These are phyloP conservation scores for Tetheella fluctuosa DNA, from an alignment of 2,888 invertebrate species.

Conservation along the genomic window DNA sequence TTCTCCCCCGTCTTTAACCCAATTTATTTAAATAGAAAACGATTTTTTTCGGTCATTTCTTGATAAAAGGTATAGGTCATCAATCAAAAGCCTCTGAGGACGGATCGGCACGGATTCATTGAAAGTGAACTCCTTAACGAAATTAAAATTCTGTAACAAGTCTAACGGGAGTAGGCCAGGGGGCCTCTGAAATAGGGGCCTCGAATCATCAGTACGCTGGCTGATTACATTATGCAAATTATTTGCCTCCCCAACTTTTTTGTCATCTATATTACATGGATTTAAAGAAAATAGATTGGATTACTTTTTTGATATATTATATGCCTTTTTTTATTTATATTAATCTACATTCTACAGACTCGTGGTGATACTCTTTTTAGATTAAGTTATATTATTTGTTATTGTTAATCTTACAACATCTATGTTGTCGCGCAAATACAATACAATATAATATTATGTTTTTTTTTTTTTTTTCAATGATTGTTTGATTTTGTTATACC, in stretches of 20 bases:
- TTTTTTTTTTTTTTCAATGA: no score
- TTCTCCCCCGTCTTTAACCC: no score
- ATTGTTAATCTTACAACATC: no score
- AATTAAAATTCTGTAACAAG: constrained; percentile 59
- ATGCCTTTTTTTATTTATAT: neutral
- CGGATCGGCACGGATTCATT: constrained; percentile 37
- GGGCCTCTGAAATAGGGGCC: constrained; percentile 21
- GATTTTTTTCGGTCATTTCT: constrained; percentile 32
- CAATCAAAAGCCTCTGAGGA: constrained; percentile 40
- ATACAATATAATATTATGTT: no score
- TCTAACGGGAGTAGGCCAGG: constrained; percentile 1
- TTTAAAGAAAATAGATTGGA: constrained; percentile 36
- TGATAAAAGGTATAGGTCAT: constrained; percentile 36
- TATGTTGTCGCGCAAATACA: no score
- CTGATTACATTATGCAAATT: constrained; percentile 80
- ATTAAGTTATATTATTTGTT: no score
- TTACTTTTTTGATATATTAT: neutral
- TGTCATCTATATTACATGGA: constrained; percentile 65
- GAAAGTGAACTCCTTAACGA: constrained; percentile 60
- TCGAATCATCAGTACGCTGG: constrained; percentile 70
- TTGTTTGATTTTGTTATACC: no score
- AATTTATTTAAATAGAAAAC: constrained; percentile 26
- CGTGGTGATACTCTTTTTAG: no score
- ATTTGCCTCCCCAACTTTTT: constrained; percentile 50
- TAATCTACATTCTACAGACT: no score